Percentiles rank a stretch among this genome's conserved stretches.
Conservation (phyloP, 2,797 vertebrate genomes). For the Ctenopoma kingsleyae region DNA sequence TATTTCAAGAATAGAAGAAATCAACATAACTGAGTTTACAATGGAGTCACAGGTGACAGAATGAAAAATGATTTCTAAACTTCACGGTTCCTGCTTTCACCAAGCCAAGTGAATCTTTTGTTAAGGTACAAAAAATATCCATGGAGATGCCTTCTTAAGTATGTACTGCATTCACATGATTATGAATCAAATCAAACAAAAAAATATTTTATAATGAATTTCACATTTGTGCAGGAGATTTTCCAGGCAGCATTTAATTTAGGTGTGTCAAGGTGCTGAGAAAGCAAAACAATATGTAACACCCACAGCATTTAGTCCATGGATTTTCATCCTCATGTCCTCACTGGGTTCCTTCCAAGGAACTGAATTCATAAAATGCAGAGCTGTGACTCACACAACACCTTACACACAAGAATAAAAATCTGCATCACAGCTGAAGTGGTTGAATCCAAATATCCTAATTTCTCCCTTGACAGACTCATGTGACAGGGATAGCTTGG, state of each 20-base stretch:
- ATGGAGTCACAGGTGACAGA: constrained; percentile 18
- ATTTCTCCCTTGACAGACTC: constrained; percentile 46
- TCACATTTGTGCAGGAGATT: neutral
- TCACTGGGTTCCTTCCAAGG: constrained; percentile 29
- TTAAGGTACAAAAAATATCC: constrained; percentile 7
- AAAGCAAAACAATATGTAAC: constrained; percentile 1
- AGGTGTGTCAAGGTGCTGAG: constrained; percentile 27
- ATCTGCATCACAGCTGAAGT: constrained; percentile 31
- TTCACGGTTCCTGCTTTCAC: neutral
- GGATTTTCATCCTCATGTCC: constrained; percentile 36
- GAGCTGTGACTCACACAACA: constrained; percentile 47
- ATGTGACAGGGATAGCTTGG: constrained; percentile 35
- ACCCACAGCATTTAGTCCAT: neutral
- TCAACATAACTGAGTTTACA: neutral
- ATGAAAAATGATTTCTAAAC: constrained; percentile 6
- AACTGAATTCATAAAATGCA: constrained; percentile 35
- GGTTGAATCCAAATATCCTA: constrained; percentile 50
- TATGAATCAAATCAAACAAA: neutral
- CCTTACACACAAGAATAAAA: constrained; percentile 34
- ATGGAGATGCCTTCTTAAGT: neutral
- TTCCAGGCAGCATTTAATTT: constrained; percentile 3
- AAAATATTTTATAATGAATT: neutral
- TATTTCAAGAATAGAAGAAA: constrained; percentile 35
- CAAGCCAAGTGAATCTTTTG: neutral
- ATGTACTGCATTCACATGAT: neutral